Conservation (phyloP, 2,797 vertebrate genomes). For the Esox lucius region DNA sequence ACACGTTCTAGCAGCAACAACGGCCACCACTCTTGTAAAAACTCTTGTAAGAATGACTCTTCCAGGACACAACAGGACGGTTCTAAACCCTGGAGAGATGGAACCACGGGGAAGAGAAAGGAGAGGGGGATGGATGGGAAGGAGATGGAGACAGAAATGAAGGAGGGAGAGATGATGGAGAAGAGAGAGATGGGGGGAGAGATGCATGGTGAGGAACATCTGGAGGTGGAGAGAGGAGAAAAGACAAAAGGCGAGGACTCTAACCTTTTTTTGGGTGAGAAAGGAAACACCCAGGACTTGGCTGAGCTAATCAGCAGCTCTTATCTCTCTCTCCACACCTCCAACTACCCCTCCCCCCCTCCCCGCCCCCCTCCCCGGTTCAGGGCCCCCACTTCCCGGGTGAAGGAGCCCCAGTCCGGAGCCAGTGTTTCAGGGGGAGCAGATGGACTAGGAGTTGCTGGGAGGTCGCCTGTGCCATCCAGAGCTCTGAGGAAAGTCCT, state of each 20-base stretch:
- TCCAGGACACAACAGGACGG: slow-evolving; percentile 18
- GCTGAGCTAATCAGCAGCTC: slow-evolving; percentile 60
- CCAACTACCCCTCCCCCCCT: slow-evolving; percentile 18
- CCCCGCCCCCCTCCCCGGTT: slow-evolving; percentile 52
- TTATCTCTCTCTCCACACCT: slow-evolving; percentile 11
- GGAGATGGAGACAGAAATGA: slow-evolving; percentile 1
- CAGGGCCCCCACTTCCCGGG: slow-evolving; percentile 52
- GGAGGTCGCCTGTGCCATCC: slow-evolving; percentile 47
- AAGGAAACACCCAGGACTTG: slow-evolving; percentile 67
- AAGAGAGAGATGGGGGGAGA: not conserved
- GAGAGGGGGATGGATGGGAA: not conserved
- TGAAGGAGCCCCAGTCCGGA: slow-evolving; percentile 21
- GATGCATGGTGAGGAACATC: slow-evolving; percentile 20
- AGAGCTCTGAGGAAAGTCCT: slow-evolving; percentile 75
- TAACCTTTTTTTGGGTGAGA: slow-evolving; percentile 24
- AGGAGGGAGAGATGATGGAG: not conserved
- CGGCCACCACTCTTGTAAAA: slow-evolving; percentile 10
- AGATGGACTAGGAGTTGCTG: not conserved
- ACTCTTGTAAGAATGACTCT: slow-evolving; percentile 28
- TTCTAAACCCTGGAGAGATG: slow-evolving; percentile 12
- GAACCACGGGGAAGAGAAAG: not conserved
- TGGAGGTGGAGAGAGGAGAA: not conserved
- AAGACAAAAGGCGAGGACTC: not conserved
- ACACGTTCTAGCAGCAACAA: slow-evolving; percentile 16
- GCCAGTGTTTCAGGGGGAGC: slow-evolving; percentile 5